Conservation (phyloP, 1,140 invertebrate genomes). For the Leucophenga varia region DNA sequence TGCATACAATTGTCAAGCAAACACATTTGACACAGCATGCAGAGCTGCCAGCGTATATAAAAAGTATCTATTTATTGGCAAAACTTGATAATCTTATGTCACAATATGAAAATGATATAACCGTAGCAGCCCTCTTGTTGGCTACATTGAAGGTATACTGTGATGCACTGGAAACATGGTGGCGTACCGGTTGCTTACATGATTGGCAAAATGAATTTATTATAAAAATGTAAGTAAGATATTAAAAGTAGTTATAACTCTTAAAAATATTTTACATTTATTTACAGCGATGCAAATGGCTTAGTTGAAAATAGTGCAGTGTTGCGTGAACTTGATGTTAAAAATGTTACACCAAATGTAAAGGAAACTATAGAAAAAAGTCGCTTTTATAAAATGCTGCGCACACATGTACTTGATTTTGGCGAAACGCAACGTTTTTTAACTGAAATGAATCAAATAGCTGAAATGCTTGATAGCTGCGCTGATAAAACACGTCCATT, state of each 20-base stretch:
- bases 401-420: slow-evolving; percentile 33
- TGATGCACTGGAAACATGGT: slow-evolving; percentile 44
- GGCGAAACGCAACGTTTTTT: slow-evolving; percentile 43
- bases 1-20: slow-evolving; percentile 13
- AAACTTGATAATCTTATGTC: slow-evolving; percentile 19
- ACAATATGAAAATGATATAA: slow-evolving; percentile 3
- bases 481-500: slow-evolving; percentile 16
- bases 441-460: slow-evolving; percentile 27
- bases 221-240: slow-evolving; percentile 26
- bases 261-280: not conserved
- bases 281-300: slow-evolving; percentile 3
- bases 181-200: slow-evolving; percentile 32
- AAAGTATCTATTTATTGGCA: slow-evolving; percentile 30
- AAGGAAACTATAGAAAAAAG: slow-evolving; percentile 18
- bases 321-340: slow-evolving; percentile 12
- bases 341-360: slow-evolving; percentile 8
- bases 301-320: too few species aligned
- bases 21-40: slow-evolving; percentile 3
- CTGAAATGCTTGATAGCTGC: slow-evolving; percentile 25
- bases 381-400: slow-evolving; percentile 28
- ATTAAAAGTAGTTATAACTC: too few species aligned
- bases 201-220: slow-evolving; percentile 43
- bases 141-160: slow-evolving; percentile 30
- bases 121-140: slow-evolving; percentile 25
- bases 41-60: slow-evolving; percentile 29